Percentiles rank a stretch among this genome's conserved stretches.
phyloP scores from a whole-genome alignment of 64 coral and sea anemone genomes.

The Montipora efflorescens region DNA sequence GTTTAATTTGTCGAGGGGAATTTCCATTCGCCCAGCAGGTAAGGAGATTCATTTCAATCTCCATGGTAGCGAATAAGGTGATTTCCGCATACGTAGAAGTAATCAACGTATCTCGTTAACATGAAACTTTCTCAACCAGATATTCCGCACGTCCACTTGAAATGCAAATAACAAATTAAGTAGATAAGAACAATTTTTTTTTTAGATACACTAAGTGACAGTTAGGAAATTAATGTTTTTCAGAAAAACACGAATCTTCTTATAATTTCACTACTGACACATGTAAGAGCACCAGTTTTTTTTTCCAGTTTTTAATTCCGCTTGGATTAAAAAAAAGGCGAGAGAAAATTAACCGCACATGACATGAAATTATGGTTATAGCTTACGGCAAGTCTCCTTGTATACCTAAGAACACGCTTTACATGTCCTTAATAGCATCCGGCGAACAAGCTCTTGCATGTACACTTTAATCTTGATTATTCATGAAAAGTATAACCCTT shows the following conservation, averaged over 20 bases:
- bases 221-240: no score
- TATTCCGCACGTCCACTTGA: not conserved
- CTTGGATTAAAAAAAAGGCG: not conserved
- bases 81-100: not conserved
- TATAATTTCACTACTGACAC: no score
- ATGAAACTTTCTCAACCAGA: not conserved
- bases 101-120: not conserved
- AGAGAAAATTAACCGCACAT: no score
- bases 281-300: not conserved
- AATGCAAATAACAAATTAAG: not conserved
- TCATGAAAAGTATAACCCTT: not conserved
- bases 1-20: not conserved
- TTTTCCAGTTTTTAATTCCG: not conserved
- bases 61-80: not conserved
- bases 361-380: not conserved
- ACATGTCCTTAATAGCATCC: not conserved
- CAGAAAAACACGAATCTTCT: no score
- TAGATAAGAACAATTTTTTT: not conserved
- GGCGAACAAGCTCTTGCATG: not conserved
- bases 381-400: not conserved
- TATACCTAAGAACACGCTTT: not conserved
- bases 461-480: constrained; percentile 1
- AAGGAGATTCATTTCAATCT: not conserved
- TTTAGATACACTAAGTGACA: not conserved
- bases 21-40: not conserved